Percentiles rank a stretch among this genome's conserved stretches.
Conservation (phyloP, 2,888 invertebrate genomes). For the Monoplex corrugatus region DNA sequence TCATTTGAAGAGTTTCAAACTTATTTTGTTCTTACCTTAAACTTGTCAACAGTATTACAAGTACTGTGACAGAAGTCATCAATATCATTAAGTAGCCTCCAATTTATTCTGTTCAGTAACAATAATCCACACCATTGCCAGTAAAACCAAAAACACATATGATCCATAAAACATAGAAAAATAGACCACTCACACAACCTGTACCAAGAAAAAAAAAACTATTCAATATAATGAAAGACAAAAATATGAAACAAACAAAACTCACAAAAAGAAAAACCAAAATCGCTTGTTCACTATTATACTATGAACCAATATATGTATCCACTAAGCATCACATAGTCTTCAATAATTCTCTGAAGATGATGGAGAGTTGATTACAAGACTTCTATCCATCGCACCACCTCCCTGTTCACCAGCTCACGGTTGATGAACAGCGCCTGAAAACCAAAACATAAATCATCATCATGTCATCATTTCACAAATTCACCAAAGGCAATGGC, state of each 20-base stretch:
- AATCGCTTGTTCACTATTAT: background rate
- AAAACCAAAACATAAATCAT: conserved; percentile 78
- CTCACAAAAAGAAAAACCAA: background rate
- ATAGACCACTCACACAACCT: no score
- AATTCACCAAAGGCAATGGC: background rate
- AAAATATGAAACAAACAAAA: no score
- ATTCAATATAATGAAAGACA: background rate
- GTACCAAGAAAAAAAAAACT: conserved; percentile 24
- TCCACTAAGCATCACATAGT: background rate
- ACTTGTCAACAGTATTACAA: no score
- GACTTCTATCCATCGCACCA: conserved; percentile 87
- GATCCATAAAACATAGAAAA: no score
- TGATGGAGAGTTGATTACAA: conserved; percentile 46
- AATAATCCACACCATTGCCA: no score
- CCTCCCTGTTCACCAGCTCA: conserved; percentile 91
- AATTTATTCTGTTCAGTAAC: no score
- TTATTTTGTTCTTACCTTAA: no score
- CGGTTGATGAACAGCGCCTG: conserved; percentile 93
- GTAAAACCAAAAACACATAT: no score
- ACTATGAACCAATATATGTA: background rate
- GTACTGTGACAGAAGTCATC: no score
- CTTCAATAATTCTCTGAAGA: background rate
- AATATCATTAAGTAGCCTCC: no score
- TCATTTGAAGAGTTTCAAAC: no score
- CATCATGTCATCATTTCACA: no score